Evolutionary conservation across 2,888 invertebrate genomes (phyloP), one percentile per base, ranked within the genome.

Genomic region (Eupelmus urozonus): DNA sequence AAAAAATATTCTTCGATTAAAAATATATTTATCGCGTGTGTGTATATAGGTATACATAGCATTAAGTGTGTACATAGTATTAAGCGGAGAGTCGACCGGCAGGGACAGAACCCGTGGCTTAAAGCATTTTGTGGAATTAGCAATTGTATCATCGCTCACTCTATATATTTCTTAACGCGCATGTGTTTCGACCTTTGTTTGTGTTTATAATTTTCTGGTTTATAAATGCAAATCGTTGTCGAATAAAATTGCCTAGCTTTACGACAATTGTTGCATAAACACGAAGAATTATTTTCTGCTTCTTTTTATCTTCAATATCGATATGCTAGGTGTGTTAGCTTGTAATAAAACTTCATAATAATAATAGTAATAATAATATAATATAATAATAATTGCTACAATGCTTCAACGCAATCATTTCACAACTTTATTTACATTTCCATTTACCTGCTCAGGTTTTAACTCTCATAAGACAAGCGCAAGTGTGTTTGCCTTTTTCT

Each of bases 401-500:
- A 69, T 72, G 51, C 55, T 77, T 40, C 49, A 74, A 80, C 71
- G 65, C 67, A 76, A 80, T 77, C 25, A 67, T 76, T 70, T 74
- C 73, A 76, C 70, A 80, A 66, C 55, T 69, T 66, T 80, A 80
- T 80, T 74, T 80, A 80, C 77, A 80, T 57, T n/a, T 70, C 55
- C 76, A 60, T 29, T 53, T 74, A 66, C 63, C 57, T 23, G 69
- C 49, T 20, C 66, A n/a, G 72, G 74, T 57, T 73, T 69, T 53
- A 51, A 23, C 49, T 59, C 16, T 25, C 23, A 42, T 69, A 53
- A 78, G 74, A 71, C 66, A 60, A 74, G 73, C 55, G 71, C 70
- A 57, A 65, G 34, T 70, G 2, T 25, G 18, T 62, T 62, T 63
- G 7, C 13, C 40, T 7, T 7, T 34, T 53, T 57, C 42, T 70